Base-by-base conservation (phyloP, 1,140 invertebrate species). In the Drosophila erecta region DNA sequence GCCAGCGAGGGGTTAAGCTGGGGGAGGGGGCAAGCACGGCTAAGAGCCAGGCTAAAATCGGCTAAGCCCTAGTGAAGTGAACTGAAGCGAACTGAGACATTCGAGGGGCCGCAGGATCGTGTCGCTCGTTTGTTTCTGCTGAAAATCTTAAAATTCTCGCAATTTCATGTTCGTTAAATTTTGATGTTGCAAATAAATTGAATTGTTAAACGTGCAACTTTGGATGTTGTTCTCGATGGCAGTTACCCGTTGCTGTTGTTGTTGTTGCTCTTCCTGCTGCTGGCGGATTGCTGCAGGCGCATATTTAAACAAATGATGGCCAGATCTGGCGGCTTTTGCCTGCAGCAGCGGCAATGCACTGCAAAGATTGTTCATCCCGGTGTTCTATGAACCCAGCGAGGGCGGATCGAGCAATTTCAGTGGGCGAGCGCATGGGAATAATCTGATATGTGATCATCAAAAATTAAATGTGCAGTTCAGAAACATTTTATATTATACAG, bases 141-240 rank as follows among this genome's bases (percentile, higher is more conserved):
- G 90, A 91, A 86, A 91, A 91, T 81, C 87, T 91, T 86, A 91
- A 91, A 91, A 91, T 91, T 91, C 90, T 87, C 90, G 90, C 90
- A 91, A 91, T 91, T 91, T 91, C 87, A 91, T 91, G 90, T 91
- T 91, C 90, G 90, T 91, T 91, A 91, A 91, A 91, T 90, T 91
- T 91, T 91, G 90, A 91, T 90, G 86, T 87, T 91, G 77, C 79
- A 91, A 91, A 91, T 91, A 91, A 91, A 91, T 91, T 91, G 90
- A 91, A 91, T 91, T 91, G 90, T 91, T 91, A 91, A 91, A 91
- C 90, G 90, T 90, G 90, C 90, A 91, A 91, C 83, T 79, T 90
- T 65, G 69, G 83, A 87, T 89, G 84, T 89, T 76, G 62, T 69
- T 86, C 78, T 86, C 69, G 69, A 69, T 73, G 61, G 57, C 43